A percentile compares a stretch with the other conserved stretches of the same genome.
phyloP scores from a whole-genome alignment of 1,140 invertebrate genomes.

The Eurosta solidaginis region DNA sequence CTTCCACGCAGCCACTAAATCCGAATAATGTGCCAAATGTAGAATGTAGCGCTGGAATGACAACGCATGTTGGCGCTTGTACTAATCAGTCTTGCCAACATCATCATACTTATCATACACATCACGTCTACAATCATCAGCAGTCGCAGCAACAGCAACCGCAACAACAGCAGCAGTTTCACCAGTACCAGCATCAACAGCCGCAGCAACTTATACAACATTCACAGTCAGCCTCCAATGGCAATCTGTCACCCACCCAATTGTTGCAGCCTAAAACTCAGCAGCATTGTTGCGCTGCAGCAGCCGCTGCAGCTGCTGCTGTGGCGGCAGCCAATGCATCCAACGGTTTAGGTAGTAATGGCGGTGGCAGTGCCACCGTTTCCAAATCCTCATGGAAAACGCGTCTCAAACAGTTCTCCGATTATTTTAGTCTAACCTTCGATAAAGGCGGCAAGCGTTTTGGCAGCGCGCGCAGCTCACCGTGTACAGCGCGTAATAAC shows the following conservation, averaged over 20 bases:
- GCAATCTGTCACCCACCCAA: conserved; percentile 35
- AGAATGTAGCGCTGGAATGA: conserved; percentile 16
- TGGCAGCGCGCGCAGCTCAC: conserved; percentile 53
- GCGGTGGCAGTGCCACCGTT: conserved; percentile 29
- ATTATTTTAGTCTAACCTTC: conserved; percentile 57
- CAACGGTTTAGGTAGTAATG: conserved; percentile 27
- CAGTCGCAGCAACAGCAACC: conserved; percentile 36
- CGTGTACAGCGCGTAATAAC: conserved; percentile 46
- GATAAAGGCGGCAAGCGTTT: conserved; percentile 56
- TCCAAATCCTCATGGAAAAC: conserved; percentile 48
- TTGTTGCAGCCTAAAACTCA: not conserved
- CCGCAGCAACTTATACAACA: conserved; percentile 16
- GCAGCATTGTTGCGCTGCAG: conserved; percentile 32
- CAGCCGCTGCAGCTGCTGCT: conserved; percentile 31
- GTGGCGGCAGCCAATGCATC: conserved; percentile 17
- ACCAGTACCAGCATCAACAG: not conserved
- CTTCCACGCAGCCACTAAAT: conserved; percentile 30
- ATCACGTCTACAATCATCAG: not conserved
- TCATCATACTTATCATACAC: not conserved
- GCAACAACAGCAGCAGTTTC: conserved; percentile 34
- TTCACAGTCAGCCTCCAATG: conserved; percentile 30
- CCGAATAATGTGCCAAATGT: conserved; percentile 33
- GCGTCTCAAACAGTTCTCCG: conserved; percentile 54
- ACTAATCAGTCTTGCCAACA: conserved; percentile 17
- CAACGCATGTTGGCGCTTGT: not conserved